phyloP scores from a whole-genome alignment of 2,888 invertebrate genomes.

The Thalpophila matura region DNA sequence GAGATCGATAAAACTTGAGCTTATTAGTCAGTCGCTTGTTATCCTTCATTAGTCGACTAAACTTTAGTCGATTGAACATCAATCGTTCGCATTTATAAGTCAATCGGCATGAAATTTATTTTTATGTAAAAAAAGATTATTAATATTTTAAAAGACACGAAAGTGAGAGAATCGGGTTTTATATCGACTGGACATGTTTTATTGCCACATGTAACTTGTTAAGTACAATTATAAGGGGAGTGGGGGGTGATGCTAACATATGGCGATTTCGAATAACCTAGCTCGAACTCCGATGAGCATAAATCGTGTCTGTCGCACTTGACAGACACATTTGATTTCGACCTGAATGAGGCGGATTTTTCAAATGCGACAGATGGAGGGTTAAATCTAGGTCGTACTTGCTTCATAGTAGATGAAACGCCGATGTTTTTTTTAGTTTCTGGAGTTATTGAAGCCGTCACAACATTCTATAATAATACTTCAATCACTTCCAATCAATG shows the following conservation, averaged over 20 bases:
- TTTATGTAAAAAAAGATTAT: conserved; percentile 62
- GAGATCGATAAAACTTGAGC: conserved; percentile 19
- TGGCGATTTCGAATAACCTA: conserved; percentile 3
- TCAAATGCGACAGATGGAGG: no score
- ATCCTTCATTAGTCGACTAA: conserved; percentile 31
- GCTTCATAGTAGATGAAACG: no score
- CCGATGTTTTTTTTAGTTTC: neutral
- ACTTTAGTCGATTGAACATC: conserved; percentile 27
- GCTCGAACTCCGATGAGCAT: neutral
- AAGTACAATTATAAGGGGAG: conserved; percentile 61
- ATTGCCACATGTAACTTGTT: conserved; percentile 54
- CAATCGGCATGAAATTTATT: conserved; percentile 56
- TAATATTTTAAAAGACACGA: conserved; percentile 70
- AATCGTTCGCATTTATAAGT: conserved; percentile 38
- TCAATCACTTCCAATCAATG: neutral
- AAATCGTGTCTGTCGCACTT: no score
- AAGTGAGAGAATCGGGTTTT: conserved; percentile 70
- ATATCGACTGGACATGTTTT: conserved; percentile 59
- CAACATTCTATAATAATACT: conserved; percentile 3
- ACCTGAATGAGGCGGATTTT: no score
- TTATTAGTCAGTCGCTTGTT: conserved; percentile 2
- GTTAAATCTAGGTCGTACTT: no score
- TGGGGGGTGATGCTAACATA: neutral
- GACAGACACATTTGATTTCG: no score
- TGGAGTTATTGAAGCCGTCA: neutral